Evolutionary conservation across 2,888 invertebrate species (phyloP), one percentile per base, ranked within the genome.

Genomic region (Athalia circularis): DNA sequence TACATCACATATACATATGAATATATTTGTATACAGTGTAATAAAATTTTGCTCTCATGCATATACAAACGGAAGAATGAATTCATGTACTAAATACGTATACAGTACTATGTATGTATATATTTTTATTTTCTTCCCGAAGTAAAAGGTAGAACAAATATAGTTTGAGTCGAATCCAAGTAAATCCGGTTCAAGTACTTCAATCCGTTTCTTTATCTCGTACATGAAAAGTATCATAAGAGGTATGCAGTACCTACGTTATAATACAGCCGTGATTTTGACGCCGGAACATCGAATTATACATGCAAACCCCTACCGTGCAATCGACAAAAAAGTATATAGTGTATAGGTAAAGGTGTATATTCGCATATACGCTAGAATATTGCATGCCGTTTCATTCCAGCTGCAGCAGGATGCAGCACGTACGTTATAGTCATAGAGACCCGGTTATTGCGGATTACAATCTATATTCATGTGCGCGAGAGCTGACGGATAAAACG

Each of bases 381-480:
- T 67, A 67, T 67, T 13, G 62, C 29, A 29, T 29, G 29, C 29
- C 29, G 29, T 29, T 29, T 29, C 29, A 29, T 29, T 29, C 2
- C 29, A 29, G 64, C 13, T 50, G 62, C 75, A 15, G 50, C 62
- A 50, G 61, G 6, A 43, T 52, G 57, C 15, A 9, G 43, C 45
- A 47, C 15, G 47, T 13, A 62, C 62, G 62, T 15, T 54, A 9
- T 15, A 43, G 67, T 13, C 43, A 54, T 70, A 15, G 70, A 70
- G 57, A 54, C 68, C 62, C 65, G 59, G 48, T 29, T 72, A 52
- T 78, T 64, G 79, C 59, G 77, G 72, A 81, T 80, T 79, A 81
- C 82, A 80, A 82, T 82, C 80, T 83, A 79, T 81, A 83, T 81
- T 83, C 83, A 83, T 82, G 54, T 11, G n/a, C 64, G 45, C 11